These are phyloP conservation scores for Lamproptera curius DNA, from an alignment of 2,888 invertebrate species.

Conservation along the genomic window DNA sequence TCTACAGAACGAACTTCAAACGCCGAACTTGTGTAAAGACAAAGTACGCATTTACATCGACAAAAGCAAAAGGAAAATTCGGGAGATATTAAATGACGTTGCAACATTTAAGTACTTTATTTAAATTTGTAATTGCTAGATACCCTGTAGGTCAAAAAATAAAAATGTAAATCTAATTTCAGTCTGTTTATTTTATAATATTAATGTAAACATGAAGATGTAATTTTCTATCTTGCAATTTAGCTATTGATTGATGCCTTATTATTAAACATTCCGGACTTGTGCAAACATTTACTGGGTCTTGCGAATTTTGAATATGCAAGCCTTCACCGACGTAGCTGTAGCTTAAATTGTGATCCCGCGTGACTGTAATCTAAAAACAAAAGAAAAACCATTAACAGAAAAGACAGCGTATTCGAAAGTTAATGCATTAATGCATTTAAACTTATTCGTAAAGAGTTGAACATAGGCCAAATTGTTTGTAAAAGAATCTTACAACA, in stretches of 20 bases:
- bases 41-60: slow-evolving; percentile 55
- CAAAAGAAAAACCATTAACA: slow-evolving; percentile 2
- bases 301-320: slow-evolving; percentile 36
- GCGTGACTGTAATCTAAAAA: slow-evolving; percentile 33
- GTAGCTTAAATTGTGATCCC: slow-evolving; percentile 34
- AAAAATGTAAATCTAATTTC: slow-evolving; percentile 5
- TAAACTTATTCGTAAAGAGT: too few relatives aligned
- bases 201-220: slow-evolving; percentile 33
- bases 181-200: slow-evolving; percentile 27
- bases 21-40: slow-evolving; percentile 45
- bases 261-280: slow-evolving; percentile 36
- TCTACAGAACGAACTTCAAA: slow-evolving; percentile 47
- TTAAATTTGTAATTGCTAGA: slow-evolving; percentile 23
- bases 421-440: too few relatives aligned
- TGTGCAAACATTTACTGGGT: slow-evolving; percentile 28
- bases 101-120: slow-evolving; percentile 37
- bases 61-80: slow-evolving; percentile 45
- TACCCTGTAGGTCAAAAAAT: slow-evolving; percentile 3
- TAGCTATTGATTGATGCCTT: slow-evolving; percentile 30
- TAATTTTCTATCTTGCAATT: slow-evolving; percentile 28
- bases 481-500: too few relatives aligned
- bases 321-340: slow-evolving; percentile 38
- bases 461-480: too few relatives aligned
- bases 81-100: slow-evolving; percentile 30
- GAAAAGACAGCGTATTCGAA: too few relatives aligned